These are phyloP conservation scores for Cynopterus brachyotis DNA, from an alignment of 2,113 vertebrate species.

Conservation along the genomic window DNA sequence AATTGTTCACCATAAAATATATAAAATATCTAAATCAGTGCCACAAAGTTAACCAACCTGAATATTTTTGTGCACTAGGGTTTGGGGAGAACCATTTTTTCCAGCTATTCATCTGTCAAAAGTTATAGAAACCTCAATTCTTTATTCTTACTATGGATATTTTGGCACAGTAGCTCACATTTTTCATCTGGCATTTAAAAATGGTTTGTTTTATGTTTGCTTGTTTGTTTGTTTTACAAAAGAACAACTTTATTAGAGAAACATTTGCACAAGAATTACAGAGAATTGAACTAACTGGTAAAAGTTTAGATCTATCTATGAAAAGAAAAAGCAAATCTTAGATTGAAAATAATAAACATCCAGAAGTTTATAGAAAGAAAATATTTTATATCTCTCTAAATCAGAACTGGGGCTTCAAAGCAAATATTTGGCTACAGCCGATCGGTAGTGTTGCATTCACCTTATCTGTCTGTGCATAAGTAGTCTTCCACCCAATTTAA, in stretches of 20 bases:
- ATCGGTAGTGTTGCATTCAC: background rate
- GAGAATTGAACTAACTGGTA: slow-evolving; percentile 32
- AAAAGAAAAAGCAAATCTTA: slow-evolving; percentile 27
- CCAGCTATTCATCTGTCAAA: background rate
- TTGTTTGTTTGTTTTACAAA: background rate
- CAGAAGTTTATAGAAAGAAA: slow-evolving; percentile 25
- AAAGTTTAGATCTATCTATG: background rate
- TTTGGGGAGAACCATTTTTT: background rate
- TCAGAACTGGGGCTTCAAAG: background rate
- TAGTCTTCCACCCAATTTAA: background rate
- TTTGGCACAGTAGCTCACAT: background rate
- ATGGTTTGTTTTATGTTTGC: background rate
- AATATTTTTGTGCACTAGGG: background rate
- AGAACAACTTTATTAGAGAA: slow-evolving; percentile 16
- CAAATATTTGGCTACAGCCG: background rate
- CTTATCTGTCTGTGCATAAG: background rate
- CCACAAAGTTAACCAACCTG: background rate
- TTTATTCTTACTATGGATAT: background rate
- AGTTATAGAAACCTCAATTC: background rate
- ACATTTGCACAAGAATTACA: slow-evolving; percentile 49
- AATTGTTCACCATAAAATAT: slow-evolving; percentile 10
- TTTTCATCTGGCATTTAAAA: background rate
- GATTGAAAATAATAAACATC: slow-evolving; percentile 6
- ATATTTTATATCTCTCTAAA: background rate
- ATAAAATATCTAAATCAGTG: slow-evolving; percentile 41